Conservation (phyloP, 2,797 vertebrate species). For the Crenichthys baileyi region DNA sequence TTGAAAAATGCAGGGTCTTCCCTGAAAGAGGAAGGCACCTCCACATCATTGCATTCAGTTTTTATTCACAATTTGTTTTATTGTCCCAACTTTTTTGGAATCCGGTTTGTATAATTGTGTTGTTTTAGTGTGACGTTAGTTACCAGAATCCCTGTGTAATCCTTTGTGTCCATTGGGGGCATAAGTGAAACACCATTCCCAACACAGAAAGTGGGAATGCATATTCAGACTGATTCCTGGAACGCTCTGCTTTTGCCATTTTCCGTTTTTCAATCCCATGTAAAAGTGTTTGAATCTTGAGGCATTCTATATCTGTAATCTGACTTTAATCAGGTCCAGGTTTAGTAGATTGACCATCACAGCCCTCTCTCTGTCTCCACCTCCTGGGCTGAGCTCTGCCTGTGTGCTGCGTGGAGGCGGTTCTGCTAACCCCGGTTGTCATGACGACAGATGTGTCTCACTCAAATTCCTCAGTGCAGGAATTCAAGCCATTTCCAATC, state of each 20-base stretch:
- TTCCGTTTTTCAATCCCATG: neutral
- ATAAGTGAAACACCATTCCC: neutral
- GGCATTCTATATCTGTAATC: neutral
- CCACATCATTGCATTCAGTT: too few species aligned
- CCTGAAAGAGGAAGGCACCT: too few species aligned
- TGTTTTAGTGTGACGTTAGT: neutral
- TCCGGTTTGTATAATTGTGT: neutral
- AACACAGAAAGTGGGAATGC: neutral
- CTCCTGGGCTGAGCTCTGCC: neutral
- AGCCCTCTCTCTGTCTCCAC: neutral
- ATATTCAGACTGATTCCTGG: neutral
- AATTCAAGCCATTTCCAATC: conserved; percentile 77
- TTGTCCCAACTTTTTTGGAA: too few species aligned
- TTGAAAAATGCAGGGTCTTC: too few species aligned
- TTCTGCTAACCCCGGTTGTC: conserved; percentile 72
- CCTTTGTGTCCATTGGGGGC: neutral
- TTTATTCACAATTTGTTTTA: too few species aligned
- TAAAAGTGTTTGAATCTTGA: neutral
- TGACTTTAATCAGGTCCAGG: conserved; percentile 4
- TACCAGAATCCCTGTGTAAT: neutral
- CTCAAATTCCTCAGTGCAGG: conserved; percentile 74
- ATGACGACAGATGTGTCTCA: conserved; percentile 80
- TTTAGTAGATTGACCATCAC: neutral
- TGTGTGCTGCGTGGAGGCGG: conserved; percentile 49
- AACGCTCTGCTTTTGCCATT: neutral